These are phyloP conservation scores for Hexactinellida sp. DNA, from an alignment of 37 sponge, comb jelly and placozoan genomes.

Conservation along the genomic window DNA sequence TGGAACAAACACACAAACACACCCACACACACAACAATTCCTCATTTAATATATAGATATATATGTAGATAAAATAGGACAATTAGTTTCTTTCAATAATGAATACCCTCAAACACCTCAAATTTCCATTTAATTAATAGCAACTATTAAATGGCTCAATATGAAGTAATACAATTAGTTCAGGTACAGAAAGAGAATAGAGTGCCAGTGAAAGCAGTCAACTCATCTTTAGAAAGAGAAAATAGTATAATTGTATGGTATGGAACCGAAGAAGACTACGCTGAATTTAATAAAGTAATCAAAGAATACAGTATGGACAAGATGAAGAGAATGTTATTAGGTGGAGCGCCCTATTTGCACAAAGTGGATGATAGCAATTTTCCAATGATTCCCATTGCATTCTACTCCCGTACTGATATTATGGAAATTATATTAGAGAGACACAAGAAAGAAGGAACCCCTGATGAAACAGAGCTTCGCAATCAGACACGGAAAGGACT, in stretches of 20 bases:
- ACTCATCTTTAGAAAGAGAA: too few species aligned
- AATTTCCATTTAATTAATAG: too few species aligned
- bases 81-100: too few species aligned
- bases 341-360: background rate
- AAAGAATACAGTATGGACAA: background rate
- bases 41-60: too few species aligned
- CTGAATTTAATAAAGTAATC: background rate
- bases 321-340: background rate
- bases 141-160: too few species aligned
- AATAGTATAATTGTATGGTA: background rate
- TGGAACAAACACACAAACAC: too few species aligned
- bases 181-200: too few species aligned
- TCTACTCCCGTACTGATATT: background rate
- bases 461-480: background rate
- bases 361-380: background rate
- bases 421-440: background rate
- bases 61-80: too few species aligned
- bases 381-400: background rate
- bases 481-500: background rate
- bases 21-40: too few species aligned
- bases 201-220: too few species aligned
- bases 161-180: too few species aligned
- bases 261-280: background rate
- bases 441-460: background rate
- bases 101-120: too few species aligned